Percentiles rank a stretch among this genome's conserved stretches.
Evolutionary conservation across 2,888 invertebrate species (phyloP).

Genomic region (Brachyopa scutellaris): DNA sequence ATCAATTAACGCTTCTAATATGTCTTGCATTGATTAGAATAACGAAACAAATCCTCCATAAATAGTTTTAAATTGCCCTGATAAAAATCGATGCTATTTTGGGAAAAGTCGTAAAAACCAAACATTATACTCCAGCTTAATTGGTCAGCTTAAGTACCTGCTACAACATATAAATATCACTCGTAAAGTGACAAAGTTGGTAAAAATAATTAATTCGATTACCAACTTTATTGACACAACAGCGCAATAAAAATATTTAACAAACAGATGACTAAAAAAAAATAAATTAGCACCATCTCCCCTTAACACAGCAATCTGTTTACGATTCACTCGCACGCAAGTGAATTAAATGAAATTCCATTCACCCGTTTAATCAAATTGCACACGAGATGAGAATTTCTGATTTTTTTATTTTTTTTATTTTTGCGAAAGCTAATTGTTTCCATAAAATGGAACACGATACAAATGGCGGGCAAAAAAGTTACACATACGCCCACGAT

Average conservation of each 20-base stretch:
- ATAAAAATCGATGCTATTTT: neutral
- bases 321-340: constrained; percentile 12
- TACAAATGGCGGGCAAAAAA: no score
- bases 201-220: neutral
- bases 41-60: no score
- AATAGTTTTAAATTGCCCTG: neutral
- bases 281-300: neutral
- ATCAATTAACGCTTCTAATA: no score
- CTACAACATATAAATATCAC: neutral
- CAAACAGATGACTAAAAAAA: neutral
- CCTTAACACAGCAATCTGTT: neutral
- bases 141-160: neutral
- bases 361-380: neutral
- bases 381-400: constrained; percentile 1
- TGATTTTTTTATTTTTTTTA: neutral
- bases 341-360: neutral
- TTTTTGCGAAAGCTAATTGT: no score
- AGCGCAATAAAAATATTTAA: neutral
- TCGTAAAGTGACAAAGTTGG: neutral
- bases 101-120: no score
- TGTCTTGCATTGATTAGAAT: no score
- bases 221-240: constrained; percentile 4
- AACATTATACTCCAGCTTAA: no score
- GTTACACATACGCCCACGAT: neutral
- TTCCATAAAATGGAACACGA: neutral